Conservation (phyloP, 2,888 invertebrate species). For the Caenorhabditis japonica region DNA sequence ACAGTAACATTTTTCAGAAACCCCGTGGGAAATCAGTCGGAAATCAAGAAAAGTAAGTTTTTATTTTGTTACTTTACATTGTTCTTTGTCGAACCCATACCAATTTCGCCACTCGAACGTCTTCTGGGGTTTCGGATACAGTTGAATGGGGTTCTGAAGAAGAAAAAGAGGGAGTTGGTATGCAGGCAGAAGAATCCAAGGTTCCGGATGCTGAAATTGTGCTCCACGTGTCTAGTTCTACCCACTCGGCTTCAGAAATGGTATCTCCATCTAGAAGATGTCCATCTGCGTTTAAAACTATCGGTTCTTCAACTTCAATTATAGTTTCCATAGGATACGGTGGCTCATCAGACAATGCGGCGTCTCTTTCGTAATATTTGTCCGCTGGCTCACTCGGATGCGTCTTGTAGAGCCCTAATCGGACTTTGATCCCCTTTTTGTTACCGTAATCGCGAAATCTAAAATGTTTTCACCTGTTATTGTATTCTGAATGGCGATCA, state of each 20-base stretch:
- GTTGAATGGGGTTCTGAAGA: constrained; percentile 33
- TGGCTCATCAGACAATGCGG: constrained; percentile 22
- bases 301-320: constrained; percentile 24
- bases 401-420: constrained; percentile 32
- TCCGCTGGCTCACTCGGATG: constrained; percentile 36
- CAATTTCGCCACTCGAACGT: constrained; percentile 16
- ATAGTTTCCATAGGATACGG: constrained; percentile 34
- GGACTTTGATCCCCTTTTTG: constrained; percentile 24
- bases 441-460: constrained; percentile 33
- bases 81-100: constrained; percentile 14
- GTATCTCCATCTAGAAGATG: constrained; percentile 20
- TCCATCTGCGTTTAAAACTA: constrained; percentile 29
- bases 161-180: constrained; percentile 22
- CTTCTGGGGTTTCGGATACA: constrained; percentile 25
- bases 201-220: neutral
- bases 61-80: neutral
- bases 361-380: constrained; percentile 42
- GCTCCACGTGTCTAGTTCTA: constrained; percentile 28
- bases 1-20: neutral
- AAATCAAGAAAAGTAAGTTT: constrained; percentile 4
- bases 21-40: constrained; percentile 9
- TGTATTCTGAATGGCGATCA: neutral
- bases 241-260: constrained; percentile 12
- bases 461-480: neutral
- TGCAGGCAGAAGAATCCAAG: constrained; percentile 12